Evolutionary conservation across 1,140 invertebrate species (phyloP), one percentile per base, ranked within the genome.

Genomic region (Leptopilina clavipes): DNA sequence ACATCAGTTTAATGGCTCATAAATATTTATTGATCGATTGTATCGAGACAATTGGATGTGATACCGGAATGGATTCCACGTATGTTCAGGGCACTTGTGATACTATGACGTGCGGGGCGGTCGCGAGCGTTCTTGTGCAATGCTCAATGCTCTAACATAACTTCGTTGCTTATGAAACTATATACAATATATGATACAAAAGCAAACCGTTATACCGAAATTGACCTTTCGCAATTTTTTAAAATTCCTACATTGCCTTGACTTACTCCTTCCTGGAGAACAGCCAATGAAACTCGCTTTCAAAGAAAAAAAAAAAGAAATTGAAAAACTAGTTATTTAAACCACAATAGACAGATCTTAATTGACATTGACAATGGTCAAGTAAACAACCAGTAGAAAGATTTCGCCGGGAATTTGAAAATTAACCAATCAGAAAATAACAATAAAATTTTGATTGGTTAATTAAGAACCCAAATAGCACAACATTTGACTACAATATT

Each of bases 21-120:
- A 83, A 85, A 87, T 86, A 86, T 87, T 86, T 84, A 86, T 86
- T 77, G 81, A 83, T 79, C 85, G 82, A 86, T 85, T 82, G 85
- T 84, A 79, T 82, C 77, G 71, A 78, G 79, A 79, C 81, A 82
- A 84, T 84, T 81, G 82, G 74, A 82, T 73, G 76, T 75, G 80
- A 82, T 83, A 81, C 78, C 81, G 73, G 74, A 81, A 80, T 84
- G 74, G 79, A 79, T 65, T 81, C 79, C 74, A 72, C 77, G 78
- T 75, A 56, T 75, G 70, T 79, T 59, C 65, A 52, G 54, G 72
- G 44, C 65, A 45, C 71, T 74, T 77, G 72, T 44, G 43, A 77
- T 70, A n/a, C 56, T 48, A 72, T 72, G 70, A 54, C 52, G 43
- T 52, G n/a, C n/a, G 73, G 73, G 70, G 45, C 31, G 56, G 59